Evolutionary conservation across 2,113 vertebrate genomes (phyloP), one percentile per base, ranked within the genome.

Genomic region (Narcine bancroftii): DNA sequence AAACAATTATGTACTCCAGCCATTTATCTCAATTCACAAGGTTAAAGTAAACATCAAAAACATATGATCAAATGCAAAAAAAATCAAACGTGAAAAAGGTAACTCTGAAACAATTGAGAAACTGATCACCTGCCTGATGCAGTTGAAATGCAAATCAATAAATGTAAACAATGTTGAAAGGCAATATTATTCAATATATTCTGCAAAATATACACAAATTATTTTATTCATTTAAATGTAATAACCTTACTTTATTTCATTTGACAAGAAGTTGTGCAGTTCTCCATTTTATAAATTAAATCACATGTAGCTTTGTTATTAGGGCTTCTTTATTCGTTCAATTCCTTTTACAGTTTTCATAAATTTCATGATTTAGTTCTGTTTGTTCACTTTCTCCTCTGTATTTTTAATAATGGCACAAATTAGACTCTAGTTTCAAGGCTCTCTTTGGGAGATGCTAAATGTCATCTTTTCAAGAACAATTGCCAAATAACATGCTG

Each of bases 401-500:
- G 63, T 91, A 91, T 91, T 91, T 66, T 91, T 91, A 91, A 91
- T 91, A 91, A 91, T 91, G 89, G 63, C 65, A 91, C 89, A 91
- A 91, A 91, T 91, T 91, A 91, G 89, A 91, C 63, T 91, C 89
- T n/a, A 33, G 89, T 91, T 91, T 91, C 63, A 91, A 71, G 89
- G 42, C 39, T 91, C 65, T 91, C 89, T 91, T 91, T 91, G 89
- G 89, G 63, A 91, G 89, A 91, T 91, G 89, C 65, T 91, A 91
- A 91, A 91, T 91, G 89, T 91, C 92, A 89, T 56, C 71, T 92
- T 91, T 91, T 92, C 53, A 87, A n/a, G 91, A 92, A 83, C 79
- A 93, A 95, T 93, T 94, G 93, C 93, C 92, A 92, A 93, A 93
- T 95, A 94, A 95, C 94, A 94, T 95, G 94, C 95, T 92, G 95